Percentiles rank a stretch among this genome's conserved stretches.
These are phyloP conservation scores for Alligator sinensis DNA, from an alignment of 2,113 vertebrate genomes.

Conservation along the genomic window DNA sequence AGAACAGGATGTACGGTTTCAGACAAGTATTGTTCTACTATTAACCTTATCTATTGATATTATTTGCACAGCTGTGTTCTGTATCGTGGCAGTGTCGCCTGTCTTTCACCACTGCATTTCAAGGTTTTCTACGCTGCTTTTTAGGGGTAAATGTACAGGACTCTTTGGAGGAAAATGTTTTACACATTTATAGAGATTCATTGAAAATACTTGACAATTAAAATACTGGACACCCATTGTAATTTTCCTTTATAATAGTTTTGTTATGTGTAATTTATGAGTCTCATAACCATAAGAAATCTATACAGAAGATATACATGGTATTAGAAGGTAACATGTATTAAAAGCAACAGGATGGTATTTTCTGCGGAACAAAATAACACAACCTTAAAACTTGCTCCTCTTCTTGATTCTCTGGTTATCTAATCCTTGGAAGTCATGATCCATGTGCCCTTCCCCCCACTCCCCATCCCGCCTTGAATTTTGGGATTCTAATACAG, in stretches of 20 bases:
- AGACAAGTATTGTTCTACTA: neutral
- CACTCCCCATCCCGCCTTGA: neutral
- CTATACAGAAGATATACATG: neutral
- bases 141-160: neutral
- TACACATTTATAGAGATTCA: neutral
- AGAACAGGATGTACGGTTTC: neutral
- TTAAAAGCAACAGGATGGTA: too few relatives aligned
- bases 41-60: neutral
- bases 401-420: too few relatives aligned
- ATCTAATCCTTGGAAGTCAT: too few relatives aligned
- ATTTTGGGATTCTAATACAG: neutral
- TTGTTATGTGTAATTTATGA: neutral
- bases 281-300: neutral
- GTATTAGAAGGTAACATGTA: too few relatives aligned
- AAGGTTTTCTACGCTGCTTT: neutral
- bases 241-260: neutral
- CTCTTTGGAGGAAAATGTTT: neutral
- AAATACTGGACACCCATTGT: neutral
- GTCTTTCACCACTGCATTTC: neutral
- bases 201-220: neutral
- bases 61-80: conserved; percentile 19
- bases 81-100: neutral
- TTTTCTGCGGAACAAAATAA: neutral
- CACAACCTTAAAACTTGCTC: neutral
- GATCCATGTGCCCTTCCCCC: too few relatives aligned